These are phyloP conservation scores for Mellivora capensis DNA, from an alignment of 2,113 vertebrate genomes.

Conservation along the genomic window DNA sequence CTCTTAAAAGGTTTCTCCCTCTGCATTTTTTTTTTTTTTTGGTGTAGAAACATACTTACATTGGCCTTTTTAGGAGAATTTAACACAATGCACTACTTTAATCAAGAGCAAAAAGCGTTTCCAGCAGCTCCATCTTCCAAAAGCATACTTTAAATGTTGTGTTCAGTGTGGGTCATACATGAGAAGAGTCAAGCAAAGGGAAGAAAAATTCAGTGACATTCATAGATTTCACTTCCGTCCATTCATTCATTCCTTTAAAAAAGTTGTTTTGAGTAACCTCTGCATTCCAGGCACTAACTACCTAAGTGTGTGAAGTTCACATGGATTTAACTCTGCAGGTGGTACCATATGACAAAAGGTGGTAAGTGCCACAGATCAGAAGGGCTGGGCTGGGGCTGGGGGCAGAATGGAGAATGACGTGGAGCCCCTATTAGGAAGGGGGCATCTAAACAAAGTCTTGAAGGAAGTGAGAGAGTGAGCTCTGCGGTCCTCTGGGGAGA, in stretches of 20 bases:
- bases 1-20: background rate
- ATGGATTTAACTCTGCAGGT: background rate
- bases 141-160: background rate
- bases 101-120: background rate
- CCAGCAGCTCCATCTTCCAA: background rate
- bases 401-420: background rate
- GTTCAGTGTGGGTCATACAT: background rate
- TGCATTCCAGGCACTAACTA: background rate
- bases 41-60: background rate
- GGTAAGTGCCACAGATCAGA: too few species aligned
- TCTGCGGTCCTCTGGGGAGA: background rate
- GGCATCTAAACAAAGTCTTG: background rate
- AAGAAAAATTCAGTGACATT: background rate
- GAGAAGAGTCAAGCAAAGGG: background rate
- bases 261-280: background rate
- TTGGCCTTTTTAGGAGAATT: background rate
- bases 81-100: background rate
- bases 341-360: background rate
- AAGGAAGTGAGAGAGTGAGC: background rate
- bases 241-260: background rate
- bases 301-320: background rate
- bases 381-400: background rate
- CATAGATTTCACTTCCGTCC: background rate
- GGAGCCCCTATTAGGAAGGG: background rate
- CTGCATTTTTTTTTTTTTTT: background rate